Evolutionary conservation across 2,888 invertebrate species (phyloP).

Genomic region (Liodrosophila aerea): DNA sequence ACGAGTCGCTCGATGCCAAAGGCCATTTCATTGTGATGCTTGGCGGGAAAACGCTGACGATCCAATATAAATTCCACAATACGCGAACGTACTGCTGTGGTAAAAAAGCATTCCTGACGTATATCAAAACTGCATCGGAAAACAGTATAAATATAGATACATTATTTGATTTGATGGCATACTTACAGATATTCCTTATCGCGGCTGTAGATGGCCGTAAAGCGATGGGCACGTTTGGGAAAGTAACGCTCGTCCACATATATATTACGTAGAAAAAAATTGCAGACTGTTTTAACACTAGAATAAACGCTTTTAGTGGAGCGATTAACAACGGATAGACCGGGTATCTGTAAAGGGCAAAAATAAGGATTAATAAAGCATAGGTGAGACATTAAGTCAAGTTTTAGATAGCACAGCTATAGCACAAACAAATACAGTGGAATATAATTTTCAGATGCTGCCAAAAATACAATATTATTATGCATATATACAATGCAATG

Average conservation of each 20-base stretch:
- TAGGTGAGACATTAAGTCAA: not conserved
- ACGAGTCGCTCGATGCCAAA: slow-evolving; percentile 92
- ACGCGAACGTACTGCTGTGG: slow-evolving; percentile 91
- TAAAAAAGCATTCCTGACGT: slow-evolving; percentile 91
- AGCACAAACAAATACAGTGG: no score
- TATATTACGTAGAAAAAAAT: slow-evolving; percentile 75
- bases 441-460: not conserved
- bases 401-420: not conserved
- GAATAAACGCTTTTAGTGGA: slow-evolving; percentile 81
- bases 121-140: slow-evolving; percentile 91
- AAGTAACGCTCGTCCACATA: slow-evolving; percentile 88
- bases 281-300: slow-evolving; percentile 76
- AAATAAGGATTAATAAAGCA: not conserved
- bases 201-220: slow-evolving; percentile 94
- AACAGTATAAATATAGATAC: not conserved
- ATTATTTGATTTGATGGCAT: not conserved
- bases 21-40: slow-evolving; percentile 87
- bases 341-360: slow-evolving; percentile 80
- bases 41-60: slow-evolving; percentile 90
- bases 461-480: not conserved
- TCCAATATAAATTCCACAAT: slow-evolving; percentile 96
- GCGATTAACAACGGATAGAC: slow-evolving; percentile 85
- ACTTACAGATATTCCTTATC: slow-evolving; percentile 96
- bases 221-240: slow-evolving; percentile 89
- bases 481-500: not conserved